These are phyloP conservation scores for Enteromius anoplus DNA, from an alignment of 2,797 vertebrate genomes.

Conservation along the genomic window DNA sequence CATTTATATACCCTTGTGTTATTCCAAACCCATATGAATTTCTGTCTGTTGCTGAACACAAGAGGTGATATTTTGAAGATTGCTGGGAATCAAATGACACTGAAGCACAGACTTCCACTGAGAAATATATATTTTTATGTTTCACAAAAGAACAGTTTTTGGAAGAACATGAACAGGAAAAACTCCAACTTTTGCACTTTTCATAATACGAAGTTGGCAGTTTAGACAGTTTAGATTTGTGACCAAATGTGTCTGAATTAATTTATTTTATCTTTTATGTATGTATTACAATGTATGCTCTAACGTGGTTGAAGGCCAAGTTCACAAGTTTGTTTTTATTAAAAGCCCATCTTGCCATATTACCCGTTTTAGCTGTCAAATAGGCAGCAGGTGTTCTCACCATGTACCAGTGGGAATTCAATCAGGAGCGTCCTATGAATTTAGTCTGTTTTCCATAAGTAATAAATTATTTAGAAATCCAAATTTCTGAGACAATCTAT, in stretches of 20 bases:
- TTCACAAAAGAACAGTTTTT: neutral
- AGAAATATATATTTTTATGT: neutral
- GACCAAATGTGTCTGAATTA: neutral
- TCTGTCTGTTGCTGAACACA: neutral
- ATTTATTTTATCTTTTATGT: neutral
- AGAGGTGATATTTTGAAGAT: neutral
- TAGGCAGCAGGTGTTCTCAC: neutral
- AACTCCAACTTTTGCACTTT: neutral
- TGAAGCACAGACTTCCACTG: neutral
- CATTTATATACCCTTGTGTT: neutral
- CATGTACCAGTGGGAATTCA: neutral
- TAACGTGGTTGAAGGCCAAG: neutral
- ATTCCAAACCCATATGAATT: neutral
- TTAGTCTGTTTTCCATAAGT: neutral
- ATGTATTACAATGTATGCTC: neutral
- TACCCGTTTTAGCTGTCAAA: conserved; percentile 1
- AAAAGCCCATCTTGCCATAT: neutral
- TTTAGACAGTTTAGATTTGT: neutral
- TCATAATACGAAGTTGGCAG: neutral
- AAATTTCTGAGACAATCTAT: neutral
- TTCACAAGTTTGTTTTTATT: neutral
- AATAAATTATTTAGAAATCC: neutral
- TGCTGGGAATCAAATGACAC: neutral
- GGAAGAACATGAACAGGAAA: neutral
- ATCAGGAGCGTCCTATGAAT: neutral